Evolutionary conservation across 2,113 vertebrate species (phyloP).

Genomic region (Lichenostomus cassidix): DNA sequence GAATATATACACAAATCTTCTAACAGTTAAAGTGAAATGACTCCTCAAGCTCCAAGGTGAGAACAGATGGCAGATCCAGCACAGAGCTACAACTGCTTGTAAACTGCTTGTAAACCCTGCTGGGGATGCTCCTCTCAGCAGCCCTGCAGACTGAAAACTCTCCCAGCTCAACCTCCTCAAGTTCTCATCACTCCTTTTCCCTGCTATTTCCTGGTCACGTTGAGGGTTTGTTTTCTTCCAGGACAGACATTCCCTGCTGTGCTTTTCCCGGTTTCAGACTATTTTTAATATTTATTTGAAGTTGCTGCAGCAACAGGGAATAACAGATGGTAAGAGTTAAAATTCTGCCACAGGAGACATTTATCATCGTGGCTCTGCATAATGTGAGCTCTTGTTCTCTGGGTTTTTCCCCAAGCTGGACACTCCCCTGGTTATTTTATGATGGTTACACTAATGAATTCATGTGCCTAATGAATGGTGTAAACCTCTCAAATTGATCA

Average conservation of each 20-base stretch:
- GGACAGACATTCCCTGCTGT: conserved; percentile 72
- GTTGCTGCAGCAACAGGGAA: conserved; percentile 60
- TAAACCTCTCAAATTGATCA: background rate
- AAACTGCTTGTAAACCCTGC: background rate
- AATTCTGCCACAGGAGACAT: conserved; percentile 73
- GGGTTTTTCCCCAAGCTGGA: conserved; percentile 11
- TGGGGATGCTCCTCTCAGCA: background rate
- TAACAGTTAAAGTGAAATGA: conserved; percentile 5
- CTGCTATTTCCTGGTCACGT: conserved; percentile 31
- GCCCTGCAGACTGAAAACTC: background rate
- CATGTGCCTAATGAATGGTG: conserved; percentile 9
- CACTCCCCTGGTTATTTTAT: conserved; percentile 67
- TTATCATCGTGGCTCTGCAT: conserved; percentile 64
- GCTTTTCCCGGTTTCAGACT: conserved; percentile 72
- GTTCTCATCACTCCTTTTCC: conserved; percentile 8
- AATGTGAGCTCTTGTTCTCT: conserved; percentile 72
- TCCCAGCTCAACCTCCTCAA: background rate
- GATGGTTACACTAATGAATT: conserved; percentile 57
- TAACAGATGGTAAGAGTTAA: conserved; percentile 76
- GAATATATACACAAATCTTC: background rate
- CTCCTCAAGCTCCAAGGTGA: conserved; percentile 14
- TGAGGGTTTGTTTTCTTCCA: conserved; percentile 69
- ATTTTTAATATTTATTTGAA: conserved; percentile 78
- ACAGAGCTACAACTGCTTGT: background rate
- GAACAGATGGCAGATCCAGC: conserved; percentile 24